These are phyloP conservation scores for Tetragnatha montana DNA, from an alignment of 2,888 invertebrate species.

Conservation along the genomic window DNA sequence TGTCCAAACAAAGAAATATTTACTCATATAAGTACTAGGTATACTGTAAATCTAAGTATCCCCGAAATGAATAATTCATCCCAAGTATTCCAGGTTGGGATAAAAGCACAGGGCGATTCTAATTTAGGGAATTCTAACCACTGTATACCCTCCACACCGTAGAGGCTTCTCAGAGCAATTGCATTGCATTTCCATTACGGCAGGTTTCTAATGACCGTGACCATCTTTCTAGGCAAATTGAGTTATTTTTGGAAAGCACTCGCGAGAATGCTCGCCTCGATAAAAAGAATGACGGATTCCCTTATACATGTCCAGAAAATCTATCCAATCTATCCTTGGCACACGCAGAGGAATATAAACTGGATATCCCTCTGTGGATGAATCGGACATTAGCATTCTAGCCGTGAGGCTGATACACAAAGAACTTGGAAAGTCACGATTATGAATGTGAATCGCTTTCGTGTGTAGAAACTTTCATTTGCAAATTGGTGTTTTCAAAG, in stretches of 20 bases:
- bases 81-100: constrained; percentile 11
- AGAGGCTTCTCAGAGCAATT: constrained; percentile 8
- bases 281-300: constrained; percentile 6
- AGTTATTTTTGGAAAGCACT: constrained; percentile 24
- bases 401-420: not conserved
- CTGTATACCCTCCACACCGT: not conserved
- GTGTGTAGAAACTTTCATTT: not conserved
- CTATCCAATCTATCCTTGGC: not conserved
- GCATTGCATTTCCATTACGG: constrained; percentile 31
- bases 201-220: constrained; percentile 21
- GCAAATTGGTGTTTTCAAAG: no score
- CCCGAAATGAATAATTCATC: constrained; percentile 45
- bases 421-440: not conserved
- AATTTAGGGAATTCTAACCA: not conserved
- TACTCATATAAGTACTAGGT: not conserved
- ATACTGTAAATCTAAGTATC: not conserved
- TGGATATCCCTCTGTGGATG: not conserved
- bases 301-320: not conserved
- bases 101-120: constrained; percentile 6
- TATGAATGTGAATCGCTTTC: not conserved
- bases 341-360: not conserved
- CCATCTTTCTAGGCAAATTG: constrained; percentile 18
- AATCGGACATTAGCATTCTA: not conserved
- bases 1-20: not conserved
- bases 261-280: not conserved